Evolutionary conservation across 2,797 vertebrate genomes (phyloP).

Genomic region (Phaenicophaeus curvirostris): DNA sequence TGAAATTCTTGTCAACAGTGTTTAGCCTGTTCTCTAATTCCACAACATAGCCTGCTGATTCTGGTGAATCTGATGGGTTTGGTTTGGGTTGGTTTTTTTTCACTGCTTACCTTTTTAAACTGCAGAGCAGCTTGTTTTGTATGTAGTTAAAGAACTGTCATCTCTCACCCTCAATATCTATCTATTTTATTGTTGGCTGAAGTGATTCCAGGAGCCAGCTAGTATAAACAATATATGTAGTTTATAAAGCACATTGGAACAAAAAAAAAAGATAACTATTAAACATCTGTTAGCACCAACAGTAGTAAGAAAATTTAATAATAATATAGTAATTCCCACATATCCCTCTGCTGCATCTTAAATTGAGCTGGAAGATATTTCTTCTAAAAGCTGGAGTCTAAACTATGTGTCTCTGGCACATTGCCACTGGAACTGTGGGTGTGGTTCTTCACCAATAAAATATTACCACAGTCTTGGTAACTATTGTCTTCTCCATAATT

Average conservation of each 20-base stretch:
- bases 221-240: neutral
- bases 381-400: neutral
- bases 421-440: neutral
- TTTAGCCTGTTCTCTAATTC: neutral
- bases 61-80: neutral
- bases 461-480: neutral
- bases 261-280: neutral
- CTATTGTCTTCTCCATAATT: constrained; percentile 11
- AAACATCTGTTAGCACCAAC: neutral
- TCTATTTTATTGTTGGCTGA: neutral
- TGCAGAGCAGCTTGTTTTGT: neutral
- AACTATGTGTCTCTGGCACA: neutral
- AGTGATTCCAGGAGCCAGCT: neutral
- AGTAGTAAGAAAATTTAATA: neutral
- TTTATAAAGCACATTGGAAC: neutral
- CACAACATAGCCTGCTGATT: neutral
- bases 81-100: accelerated
- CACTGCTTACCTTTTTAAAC: neutral
- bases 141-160: neutral
- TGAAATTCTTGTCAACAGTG: neutral
- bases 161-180: neutral
- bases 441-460: constrained; percentile 12
- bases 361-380: neutral
- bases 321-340: neutral
- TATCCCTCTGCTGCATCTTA: neutral